Evolutionary conservation across 1,140 invertebrate genomes (phyloP).

Genomic region (Grapholita molesta): DNA sequence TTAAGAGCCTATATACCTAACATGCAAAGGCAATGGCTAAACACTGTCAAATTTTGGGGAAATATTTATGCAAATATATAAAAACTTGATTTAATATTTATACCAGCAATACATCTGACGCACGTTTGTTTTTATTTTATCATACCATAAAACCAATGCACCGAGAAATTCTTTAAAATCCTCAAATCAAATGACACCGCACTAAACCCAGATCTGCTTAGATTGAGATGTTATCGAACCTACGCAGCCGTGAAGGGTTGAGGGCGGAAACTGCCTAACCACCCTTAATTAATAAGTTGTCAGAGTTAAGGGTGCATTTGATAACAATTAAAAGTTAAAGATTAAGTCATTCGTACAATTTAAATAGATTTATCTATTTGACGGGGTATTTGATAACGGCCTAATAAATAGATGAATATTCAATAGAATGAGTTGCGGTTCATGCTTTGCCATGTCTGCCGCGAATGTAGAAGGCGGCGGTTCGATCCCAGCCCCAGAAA

Average conservation of each 20-base stretch:
- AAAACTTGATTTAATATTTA: too few relatives aligned
- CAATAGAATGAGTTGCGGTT: too few relatives aligned
- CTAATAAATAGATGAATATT: neutral
- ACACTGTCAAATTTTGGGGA: too few relatives aligned
- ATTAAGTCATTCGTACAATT: neutral
- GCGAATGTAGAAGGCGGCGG: too few relatives aligned
- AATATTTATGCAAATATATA: too few relatives aligned
- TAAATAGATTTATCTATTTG: neutral
- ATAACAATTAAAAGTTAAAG: constrained; percentile 4
- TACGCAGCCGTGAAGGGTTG: neutral
- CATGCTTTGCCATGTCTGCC: too few relatives aligned
- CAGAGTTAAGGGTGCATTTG: constrained; percentile 1
- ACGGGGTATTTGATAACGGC: neutral
- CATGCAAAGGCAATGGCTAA: too few relatives aligned
- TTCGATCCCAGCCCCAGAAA: too few relatives aligned
- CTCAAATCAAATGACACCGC: neutral
- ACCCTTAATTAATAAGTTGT: constrained; percentile 14
- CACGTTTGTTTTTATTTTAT: neutral
- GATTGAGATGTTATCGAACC: constrained; percentile 10
- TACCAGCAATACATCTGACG: too few relatives aligned
- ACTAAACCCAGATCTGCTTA: neutral
- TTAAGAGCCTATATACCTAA: too few relatives aligned
- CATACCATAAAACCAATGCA: constrained; percentile 13
- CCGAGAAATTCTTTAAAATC: constrained; percentile 23
- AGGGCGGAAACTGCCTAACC: neutral